Base-by-base conservation (phyloP, 2,888 invertebrate species). In the Chloromyia formosa region DNA sequence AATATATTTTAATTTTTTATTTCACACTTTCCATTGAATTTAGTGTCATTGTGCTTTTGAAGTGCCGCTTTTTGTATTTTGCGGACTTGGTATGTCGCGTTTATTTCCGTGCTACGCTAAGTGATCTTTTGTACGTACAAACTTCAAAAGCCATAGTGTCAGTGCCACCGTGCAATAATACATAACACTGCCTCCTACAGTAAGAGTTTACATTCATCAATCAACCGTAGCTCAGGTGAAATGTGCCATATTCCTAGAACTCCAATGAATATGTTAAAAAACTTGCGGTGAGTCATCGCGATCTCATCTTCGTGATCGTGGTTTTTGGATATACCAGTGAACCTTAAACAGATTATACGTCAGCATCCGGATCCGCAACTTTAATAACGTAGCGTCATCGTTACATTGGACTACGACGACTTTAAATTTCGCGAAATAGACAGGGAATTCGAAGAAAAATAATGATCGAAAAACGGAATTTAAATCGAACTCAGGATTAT, bases 401-500 rank as follows among this genome's bases (percentile, higher is more conserved):
- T 23, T 60, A 23, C 12, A 23, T 12, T n/a, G 60, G 23, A 60
- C 27, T 20, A 20, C 18, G 7, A 60, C 22, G 27, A 23, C 27
- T 23, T 22, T 22, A 60, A 60, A 35, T 60, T 27, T 35, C 27
- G 27, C 27, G 54, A 69, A 27, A 14, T 42, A 18, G 16, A 40
- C 5, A 35, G 14, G 40, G 14, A 49, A 49, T 18, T 22, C 66
- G 22, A 14, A 40, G 42, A 23, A 14, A 58, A 4, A 71, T 40
- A 18, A 71, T 71, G 71, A 58, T 71, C 12, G 71, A 71, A 40
- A 71, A 71, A 56, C 71, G 58, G 22, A 56, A 56, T 27, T 23
- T 71, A n/a, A 56, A 71, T 58, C 71, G 35, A n/a, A 56, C 20
- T 14, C 66, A 71, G 71, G 71, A 71, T 71, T 71, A 56, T 58